Evolutionary conservation across 2,888 invertebrate genomes (phyloP), one percentile per base, ranked within the genome.

Genomic region (Ferdinandea cuprea): DNA sequence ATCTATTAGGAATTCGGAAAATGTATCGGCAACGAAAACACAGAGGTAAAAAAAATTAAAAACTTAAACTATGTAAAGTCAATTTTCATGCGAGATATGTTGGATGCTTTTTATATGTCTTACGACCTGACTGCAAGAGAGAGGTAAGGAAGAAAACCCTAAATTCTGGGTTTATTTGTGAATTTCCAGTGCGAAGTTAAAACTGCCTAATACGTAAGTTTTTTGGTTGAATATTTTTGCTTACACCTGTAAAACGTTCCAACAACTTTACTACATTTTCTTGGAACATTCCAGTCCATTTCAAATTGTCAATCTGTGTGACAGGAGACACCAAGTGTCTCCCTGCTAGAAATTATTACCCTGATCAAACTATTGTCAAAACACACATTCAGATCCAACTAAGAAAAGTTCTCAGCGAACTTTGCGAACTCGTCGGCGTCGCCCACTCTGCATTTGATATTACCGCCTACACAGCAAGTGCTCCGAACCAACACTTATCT

Each of bases 331-430:
- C 30, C 19, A 54, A 54, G n/a, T 37, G 4, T 13, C 40, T 40
- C 6, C 13, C 7, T 1, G 40, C 15, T 40, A 9, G 17, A 46
- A 19, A 17, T 19, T 46, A 3, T 42, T 9, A 13, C 50, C 61
- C 50, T 25, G n/a, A n/a, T n/a, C n/a, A n/a, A n/a, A n/a, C n/a
- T n/a, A n/a, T 25, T 13, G 15, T 2, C 52, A 21, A 54, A 25
- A 11, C 25, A 25, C 40, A 37, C 21, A 63, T 50, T 35, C 32
- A 59, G 11, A 72, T 72, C 61, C 54, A 73, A 56, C 46, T 59
- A 19, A 30, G 63, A 46, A 61, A 63, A 54, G 63, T 73, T 46
- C 46, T 21, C 40, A 32, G 19, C 56, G 73, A 73, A 73, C 48
- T 46, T 65, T 44, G 37, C 28, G 40, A 4, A 28, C n/a, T 35